Evolutionary conservation across 2,113 vertebrate species (phyloP), one percentile per base, ranked within the genome.

Genomic region (Oncorhynchus nerka): DNA sequence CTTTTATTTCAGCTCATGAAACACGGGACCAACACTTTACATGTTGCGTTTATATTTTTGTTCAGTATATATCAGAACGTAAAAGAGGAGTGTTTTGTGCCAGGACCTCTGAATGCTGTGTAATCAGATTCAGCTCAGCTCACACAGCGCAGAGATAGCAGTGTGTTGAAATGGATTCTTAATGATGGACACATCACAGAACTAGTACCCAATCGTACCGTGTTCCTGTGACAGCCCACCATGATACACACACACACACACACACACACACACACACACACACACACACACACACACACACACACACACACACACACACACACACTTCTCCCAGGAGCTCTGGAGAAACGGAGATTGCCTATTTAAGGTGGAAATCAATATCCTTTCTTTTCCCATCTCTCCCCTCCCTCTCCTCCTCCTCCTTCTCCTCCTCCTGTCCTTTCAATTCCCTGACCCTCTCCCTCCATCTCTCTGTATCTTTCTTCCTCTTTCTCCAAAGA

Each of bases 311-410:
- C 64, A 61, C 75, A 84, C 66, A 85, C 70, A 85, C 79, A 84
- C 32, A 11, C 71, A 62, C 15, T n/a, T 0, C 75, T 85, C 86
- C 88, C 86, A 71, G 76, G 85, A 77, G 78, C 78, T 71, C 84
- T 84, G 81, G 79, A 89, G 83, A 78, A 5, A 20, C 1, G 20
- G 70, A 88, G 89, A 88, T 92, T 92, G 89, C 84, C 78, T 89
- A 87, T 88, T 81, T 84, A 91, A 90, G 86, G 85, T 86, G 78
- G 85, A 93, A 93, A 93, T 89, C 91, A 80, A 85, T 86, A 92
- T 88, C 79, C 84, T 87, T 92, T 89, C 87, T 85, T 81, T 88
- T 79, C 68, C 86, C 84, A 81, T 82, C 84, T 88, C 74, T 83
- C 81, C 76, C 79, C 84, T 69, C 73, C 77, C 87, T 85, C 78